A percentile compares a stretch with the other conserved stretches of the same genome.
Conservation (phyloP, 92 coral and sea anemone species). For the Nematostella vectensis region DNA sequence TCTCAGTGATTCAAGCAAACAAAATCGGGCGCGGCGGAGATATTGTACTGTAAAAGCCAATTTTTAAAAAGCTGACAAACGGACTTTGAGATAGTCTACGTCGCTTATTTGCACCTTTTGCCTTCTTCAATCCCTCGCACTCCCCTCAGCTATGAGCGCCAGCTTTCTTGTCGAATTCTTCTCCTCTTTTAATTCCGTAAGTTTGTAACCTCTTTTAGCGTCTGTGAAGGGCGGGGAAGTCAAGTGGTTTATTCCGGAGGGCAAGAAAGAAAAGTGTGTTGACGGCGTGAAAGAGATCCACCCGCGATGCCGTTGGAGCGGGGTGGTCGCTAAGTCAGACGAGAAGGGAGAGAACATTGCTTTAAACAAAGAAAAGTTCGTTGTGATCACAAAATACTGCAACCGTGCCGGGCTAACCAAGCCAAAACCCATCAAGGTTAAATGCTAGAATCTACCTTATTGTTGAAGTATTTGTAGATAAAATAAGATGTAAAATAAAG, state of each 20-base stretch:
- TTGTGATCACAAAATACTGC: slow-evolving; percentile 36
- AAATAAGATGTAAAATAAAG: too few relatives aligned
- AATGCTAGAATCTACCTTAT: too few relatives aligned
- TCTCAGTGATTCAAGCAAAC: not conserved
- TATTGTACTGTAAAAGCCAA: too few relatives aligned
- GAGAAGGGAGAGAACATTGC: slow-evolving; percentile 2
- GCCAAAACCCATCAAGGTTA: slow-evolving; percentile 14
- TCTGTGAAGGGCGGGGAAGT: slow-evolving; percentile 14
- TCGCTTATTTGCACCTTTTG: too few relatives aligned
- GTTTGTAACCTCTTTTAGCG: not conserved
- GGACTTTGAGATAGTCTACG: too few relatives aligned
- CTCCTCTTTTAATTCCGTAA: not conserved
- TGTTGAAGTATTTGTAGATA: too few relatives aligned
- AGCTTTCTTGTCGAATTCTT: too few relatives aligned
- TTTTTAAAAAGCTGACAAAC: too few relatives aligned
- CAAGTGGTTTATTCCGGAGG: slow-evolving; percentile 11
- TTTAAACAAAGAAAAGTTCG: slow-evolving; percentile 9
- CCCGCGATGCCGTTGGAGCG: slow-evolving; percentile 46
- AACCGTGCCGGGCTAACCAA: slow-evolving; percentile 3
- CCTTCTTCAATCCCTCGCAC: too few relatives aligned
- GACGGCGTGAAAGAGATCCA: slow-evolving; percentile 29
- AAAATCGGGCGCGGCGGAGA: too few relatives aligned
- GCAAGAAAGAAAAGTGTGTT: slow-evolving; percentile 20
- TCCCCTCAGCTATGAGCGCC: too few relatives aligned
- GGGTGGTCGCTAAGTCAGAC: slow-evolving; percentile 18